Evolutionary conservation across 2,888 invertebrate species (phyloP).

Genomic region (Cantharis nigra): DNA sequence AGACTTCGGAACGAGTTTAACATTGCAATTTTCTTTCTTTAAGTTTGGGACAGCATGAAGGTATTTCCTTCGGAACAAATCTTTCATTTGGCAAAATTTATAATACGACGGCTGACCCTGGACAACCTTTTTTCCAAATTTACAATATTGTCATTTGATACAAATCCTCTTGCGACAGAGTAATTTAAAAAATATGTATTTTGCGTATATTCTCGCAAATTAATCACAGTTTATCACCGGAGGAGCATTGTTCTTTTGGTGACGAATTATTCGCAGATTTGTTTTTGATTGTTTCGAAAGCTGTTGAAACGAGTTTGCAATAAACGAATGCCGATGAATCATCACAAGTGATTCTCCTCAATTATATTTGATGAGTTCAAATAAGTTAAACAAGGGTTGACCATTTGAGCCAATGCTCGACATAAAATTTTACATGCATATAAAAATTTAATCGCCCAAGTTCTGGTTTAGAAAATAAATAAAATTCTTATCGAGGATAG

Average conservation of each 20-base stretch:
- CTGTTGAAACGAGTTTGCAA: background rate
- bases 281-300: background rate
- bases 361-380: background rate
- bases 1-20: background rate
- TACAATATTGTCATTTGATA: background rate
- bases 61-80: background rate
- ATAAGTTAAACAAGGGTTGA: background rate
- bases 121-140: background rate
- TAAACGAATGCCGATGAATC: background rate
- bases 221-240: background rate
- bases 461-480: background rate
- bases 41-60: background rate
- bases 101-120: background rate
- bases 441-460: background rate
- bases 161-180: background rate
- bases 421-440: background rate
- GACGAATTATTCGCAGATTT: background rate
- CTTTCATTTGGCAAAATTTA: background rate
- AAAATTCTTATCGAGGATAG: background rate
- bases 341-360: background rate
- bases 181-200: background rate
- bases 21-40: background rate
- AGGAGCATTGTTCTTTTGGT: background rate
- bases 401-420: background rate
- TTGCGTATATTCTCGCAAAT: background rate